Evolutionary conservation across 2,113 vertebrate genomes (phyloP).

Genomic region (Salminus brasiliensis): DNA sequence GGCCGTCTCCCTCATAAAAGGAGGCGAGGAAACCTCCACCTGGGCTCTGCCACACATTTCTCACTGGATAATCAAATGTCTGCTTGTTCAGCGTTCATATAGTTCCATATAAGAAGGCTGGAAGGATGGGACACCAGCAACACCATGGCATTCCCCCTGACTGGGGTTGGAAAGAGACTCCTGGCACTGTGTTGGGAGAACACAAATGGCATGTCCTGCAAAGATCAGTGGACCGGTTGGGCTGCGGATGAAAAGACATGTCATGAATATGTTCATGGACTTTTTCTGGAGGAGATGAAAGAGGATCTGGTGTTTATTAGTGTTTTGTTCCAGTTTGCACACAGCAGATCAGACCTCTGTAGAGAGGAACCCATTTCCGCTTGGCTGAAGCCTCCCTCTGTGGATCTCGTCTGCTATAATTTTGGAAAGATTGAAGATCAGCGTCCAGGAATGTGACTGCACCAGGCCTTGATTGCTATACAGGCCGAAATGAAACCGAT

Average conservation of each 20-base stretch:
- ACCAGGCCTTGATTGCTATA: background rate
- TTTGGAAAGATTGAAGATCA: background rate
- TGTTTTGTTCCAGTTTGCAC: background rate
- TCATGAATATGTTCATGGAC: background rate
- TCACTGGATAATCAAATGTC: background rate
- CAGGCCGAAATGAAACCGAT: too few relatives aligned
- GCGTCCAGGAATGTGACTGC: background rate
- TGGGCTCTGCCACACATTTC: background rate
- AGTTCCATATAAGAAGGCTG: background rate
- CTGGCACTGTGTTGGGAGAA: background rate
- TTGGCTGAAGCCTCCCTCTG: background rate
- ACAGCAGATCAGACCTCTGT: conserved; percentile 4
- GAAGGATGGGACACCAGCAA: background rate
- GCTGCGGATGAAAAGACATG: background rate
- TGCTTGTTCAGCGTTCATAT: background rate
- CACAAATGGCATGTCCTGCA: background rate
- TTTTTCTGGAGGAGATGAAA: background rate
- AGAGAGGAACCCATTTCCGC: conserved; percentile 22
- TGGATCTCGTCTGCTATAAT: background rate
- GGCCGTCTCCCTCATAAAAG: conserved; percentile 16
- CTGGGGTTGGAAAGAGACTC: background rate
- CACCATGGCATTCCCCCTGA: background rate
- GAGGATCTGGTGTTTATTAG: background rate
- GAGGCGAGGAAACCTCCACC: background rate
- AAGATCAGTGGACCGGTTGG: background rate